Base-by-base conservation (phyloP, 1,140 invertebrate species). In the Aphelenchoides fujianensis region DNA sequence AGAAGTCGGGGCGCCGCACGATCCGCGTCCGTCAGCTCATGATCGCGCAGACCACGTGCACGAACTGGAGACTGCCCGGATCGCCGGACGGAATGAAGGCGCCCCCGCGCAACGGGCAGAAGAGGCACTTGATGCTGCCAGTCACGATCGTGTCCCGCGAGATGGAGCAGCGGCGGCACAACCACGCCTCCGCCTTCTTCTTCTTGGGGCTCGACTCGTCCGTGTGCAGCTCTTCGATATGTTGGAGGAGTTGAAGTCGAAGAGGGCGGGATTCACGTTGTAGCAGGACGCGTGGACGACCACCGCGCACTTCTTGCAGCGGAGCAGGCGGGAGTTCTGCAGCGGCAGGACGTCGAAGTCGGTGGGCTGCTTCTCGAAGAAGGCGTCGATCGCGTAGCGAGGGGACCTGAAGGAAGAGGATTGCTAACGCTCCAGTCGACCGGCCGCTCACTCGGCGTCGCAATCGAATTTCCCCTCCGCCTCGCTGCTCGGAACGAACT, bases 21-120 rank as follows among this genome's bases (percentile, higher is more conserved):
- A 70, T 72, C 28, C 27, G 28, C n/a, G 64, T 31, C 36, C 63
- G 19, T 63, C 74, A 35, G 66, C 70, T 71, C n/a, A 78, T 19
- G 23, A 79, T 32, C 3, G 75, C 75, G 55, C 78, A 80, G 19
- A 75, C 54, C 5, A 80, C 71, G 55, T 80, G 78, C 2, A 77
- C 78, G 53, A 69, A 80, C 1, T 19, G 34, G 1, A 31, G n/a
- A 2, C 5, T 7, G 31, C 76, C 31, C 7, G 70, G 68, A 12
- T 27, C 59, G 31, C 69, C 52, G 23, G 41, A 54, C 9, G 54
- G 72, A 48, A 80, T 72, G 2, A 80, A 59, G 7, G 78, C 74
- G 23, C 78, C 78, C 16, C 78, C 78, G 23, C 78, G 63, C 59
- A 77, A 31, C 36, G 63, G 27, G 63, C 78, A 80, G 5, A 80